These are phyloP conservation scores for Agrilus cyanescens DNA, from an alignment of 2,888 invertebrate species.

Conservation along the genomic window DNA sequence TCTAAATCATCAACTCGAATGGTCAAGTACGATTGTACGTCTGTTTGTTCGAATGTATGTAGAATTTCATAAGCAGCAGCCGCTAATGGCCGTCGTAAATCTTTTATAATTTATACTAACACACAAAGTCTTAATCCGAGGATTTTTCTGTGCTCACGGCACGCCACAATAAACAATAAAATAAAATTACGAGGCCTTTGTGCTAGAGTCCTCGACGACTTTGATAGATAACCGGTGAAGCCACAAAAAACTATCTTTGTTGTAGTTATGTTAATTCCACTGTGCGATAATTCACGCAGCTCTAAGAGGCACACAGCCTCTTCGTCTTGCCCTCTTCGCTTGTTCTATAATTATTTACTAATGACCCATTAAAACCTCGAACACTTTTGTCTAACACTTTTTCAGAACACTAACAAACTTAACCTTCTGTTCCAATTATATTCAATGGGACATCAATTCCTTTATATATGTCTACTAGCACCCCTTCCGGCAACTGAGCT, in stretches of 20 bases:
- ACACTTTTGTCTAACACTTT: too few relatives aligned
- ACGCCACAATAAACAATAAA: conserved; percentile 18
- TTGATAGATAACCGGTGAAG: conserved; percentile 30
- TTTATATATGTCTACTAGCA: too few relatives aligned
- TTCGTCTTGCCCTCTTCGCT: conserved; percentile 20
- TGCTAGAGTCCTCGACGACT: conserved; percentile 16
- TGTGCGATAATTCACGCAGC: conserved; percentile 28
- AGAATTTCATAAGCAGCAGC: conserved; percentile 7
- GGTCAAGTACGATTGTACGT: too few relatives aligned
- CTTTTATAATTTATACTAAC: conserved; percentile 18
- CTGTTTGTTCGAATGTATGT: too few relatives aligned
- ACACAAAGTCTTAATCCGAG: conserved; percentile 17
- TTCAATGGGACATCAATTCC: too few relatives aligned
- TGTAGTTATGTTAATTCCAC: conserved; percentile 29
- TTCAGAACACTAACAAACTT: too few relatives aligned
- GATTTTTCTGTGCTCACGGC: conserved; percentile 15
- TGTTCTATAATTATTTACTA: conserved; percentile 24
- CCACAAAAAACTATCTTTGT: conserved; percentile 29
- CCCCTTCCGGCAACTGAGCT: too few relatives aligned
- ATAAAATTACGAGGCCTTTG: conserved; percentile 11
- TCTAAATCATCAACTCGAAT: too few relatives aligned
- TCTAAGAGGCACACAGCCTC: conserved; percentile 1
- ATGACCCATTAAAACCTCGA: neutral
- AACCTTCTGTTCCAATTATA: too few relatives aligned
- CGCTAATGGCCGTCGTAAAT: conserved; percentile 17